Base-by-base conservation (phyloP, 2,113 vertebrate species). In the Clupea harengus region DNA sequence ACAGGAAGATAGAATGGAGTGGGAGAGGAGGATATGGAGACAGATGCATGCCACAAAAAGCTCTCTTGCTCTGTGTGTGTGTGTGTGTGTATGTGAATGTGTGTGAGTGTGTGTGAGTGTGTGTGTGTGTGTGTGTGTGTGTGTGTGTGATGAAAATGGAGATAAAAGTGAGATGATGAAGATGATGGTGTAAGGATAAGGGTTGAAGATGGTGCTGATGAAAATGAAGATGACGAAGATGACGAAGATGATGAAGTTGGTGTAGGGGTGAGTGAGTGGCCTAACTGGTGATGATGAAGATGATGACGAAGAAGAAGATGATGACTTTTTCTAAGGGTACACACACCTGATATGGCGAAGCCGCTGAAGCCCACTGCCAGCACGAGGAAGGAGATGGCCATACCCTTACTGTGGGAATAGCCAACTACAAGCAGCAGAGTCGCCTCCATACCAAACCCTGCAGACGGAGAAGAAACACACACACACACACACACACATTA, bases 381-480 rank as follows among this genome's bases (percentile, higher is more conserved):
- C 83, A 99, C 97, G 88, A 99, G 93, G 93, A 99, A 99, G 4
- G 98, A 99, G 91, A 99, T 99, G 3, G 98, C 98, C 86, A 99
- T 92, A 50, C 97, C 97, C 95, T 97, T 98, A 86, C 96, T 98
- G 89, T 99, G 97, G 88, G 98, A 99, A 91, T 98, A 99, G 82
- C 98, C 98, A 3, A 99, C 98, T 45, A 99, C 97, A 0, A 99
- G 95, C 86, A 99, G 97, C 86, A 99, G 91, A 0, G 98, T 99
- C 83, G 98, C 98, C 92, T 99, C 98, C 98, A 99, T 98, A 86
- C 98, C 98, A 95, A 99, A 99, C 89, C 98, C 98, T 99, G 88
- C 45, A 88, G 82, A 81, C 3, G 17, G 47, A 49, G 47, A 89
- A 91, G 83, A 91, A 85, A 89, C 54, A 87, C 39, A 50, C 82